Evolutionary conservation across 2,113 vertebrate genomes (phyloP).

Genomic region (Alouatta palliata): DNA sequence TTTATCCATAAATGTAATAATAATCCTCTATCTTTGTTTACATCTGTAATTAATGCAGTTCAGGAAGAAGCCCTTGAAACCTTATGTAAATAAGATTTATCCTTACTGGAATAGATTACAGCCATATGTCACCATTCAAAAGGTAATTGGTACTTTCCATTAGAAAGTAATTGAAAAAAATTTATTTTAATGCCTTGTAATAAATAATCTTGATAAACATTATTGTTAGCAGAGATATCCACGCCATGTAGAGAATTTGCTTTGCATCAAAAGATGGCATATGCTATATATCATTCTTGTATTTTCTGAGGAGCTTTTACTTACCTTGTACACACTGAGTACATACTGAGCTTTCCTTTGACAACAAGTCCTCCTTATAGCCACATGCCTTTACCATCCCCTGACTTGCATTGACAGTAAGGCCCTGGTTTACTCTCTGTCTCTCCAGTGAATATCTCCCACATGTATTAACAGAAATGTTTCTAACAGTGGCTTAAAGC

Average conservation of each 20-base stretch:
- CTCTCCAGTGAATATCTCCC: not conserved
- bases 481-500: not conserved
- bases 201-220: constrained; percentile 82
- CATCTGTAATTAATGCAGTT: constrained; percentile 83
- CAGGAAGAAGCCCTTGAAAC: constrained; percentile 80
- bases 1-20: constrained; percentile 76
- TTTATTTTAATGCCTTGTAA: constrained; percentile 79
- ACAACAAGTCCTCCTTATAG: not conserved
- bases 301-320: not conserved
- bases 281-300: constrained; percentile 1
- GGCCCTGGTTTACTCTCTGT: not conserved
- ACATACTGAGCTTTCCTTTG: not conserved
- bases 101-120: constrained; percentile 80
- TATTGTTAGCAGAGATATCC: constrained; percentile 73
- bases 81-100: constrained; percentile 83
- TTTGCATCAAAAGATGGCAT: constrained; percentile 60
- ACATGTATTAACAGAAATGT: not conserved
- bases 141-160: constrained; percentile 86
- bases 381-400: not conserved
- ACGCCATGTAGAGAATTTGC: constrained; percentile 55
- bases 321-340: not conserved
- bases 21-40: constrained; percentile 83
- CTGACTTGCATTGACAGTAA: not conserved
- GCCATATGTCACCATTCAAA: constrained; percentile 83
- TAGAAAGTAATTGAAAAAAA: constrained; percentile 85